A percentile compares a stretch with the other conserved stretches of the same genome.
Evolutionary conservation across 2,797 vertebrate genomes (phyloP).

Genomic region (Tenualosa thibaudeaui): DNA sequence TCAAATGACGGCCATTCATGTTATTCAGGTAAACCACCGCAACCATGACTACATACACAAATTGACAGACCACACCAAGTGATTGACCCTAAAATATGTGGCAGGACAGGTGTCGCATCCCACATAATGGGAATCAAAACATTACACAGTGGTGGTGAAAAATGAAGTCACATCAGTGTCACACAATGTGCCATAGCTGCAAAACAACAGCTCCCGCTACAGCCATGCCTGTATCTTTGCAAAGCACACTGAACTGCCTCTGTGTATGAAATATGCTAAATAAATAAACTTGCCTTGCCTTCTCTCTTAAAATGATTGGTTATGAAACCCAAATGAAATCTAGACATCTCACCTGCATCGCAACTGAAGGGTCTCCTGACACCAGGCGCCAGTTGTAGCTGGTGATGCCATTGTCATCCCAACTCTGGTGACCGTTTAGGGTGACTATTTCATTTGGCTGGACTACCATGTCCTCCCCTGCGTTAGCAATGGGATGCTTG

Average conservation of each 20-base stretch:
- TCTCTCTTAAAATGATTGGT: too few species aligned
- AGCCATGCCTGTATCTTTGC: not conserved
- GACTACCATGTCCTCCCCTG: conserved; percentile 74
- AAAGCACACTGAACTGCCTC: too few species aligned
- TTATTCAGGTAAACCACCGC: not conserved
- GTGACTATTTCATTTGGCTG: conserved; percentile 74
- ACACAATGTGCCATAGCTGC: not conserved
- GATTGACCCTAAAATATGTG: conserved; percentile 1
- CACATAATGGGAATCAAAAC: not conserved
- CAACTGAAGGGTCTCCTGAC: conserved; percentile 53
- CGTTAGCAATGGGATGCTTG: conserved; percentile 70
- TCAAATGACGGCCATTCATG: not conserved
- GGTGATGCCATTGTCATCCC: conserved; percentile 66
- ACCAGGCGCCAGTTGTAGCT: conserved; percentile 77
- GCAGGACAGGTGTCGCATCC: not conserved
- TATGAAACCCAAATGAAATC: too few species aligned
- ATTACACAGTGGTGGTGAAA: not conserved
- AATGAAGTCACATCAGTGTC: not conserved
- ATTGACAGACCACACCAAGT: not conserved
- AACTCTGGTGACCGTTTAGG: conserved; percentile 80
- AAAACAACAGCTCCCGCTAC: not conserved
- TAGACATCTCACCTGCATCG: conserved; percentile 72
- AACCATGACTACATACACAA: not conserved
- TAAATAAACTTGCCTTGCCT: too few species aligned
- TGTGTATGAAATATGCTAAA: too few species aligned